Evolutionary conservation across 2,888 invertebrate genomes (phyloP), one percentile per base, ranked within the genome.

Genomic region (Yponomeuta sedellus): DNA sequence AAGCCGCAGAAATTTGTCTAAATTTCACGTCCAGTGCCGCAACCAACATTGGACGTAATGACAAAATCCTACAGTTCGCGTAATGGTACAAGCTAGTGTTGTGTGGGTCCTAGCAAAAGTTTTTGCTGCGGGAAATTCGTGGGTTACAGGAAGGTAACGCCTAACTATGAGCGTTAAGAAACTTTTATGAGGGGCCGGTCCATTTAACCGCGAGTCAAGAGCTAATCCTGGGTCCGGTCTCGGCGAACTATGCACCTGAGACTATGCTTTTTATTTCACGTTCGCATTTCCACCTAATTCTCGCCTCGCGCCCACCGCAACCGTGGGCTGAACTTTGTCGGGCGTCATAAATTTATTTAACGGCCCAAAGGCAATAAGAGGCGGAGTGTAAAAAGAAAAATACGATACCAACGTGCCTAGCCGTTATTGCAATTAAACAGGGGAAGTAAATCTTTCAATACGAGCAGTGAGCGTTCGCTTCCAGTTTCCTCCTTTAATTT

Each of bases 401-500:
- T 91, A 90, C 91, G 91, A 88, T 90, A 90, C 88, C 89, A 88
- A 90, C 91, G 91, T 90, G 91, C 91, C 89, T 88, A 88, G 89
- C 88, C 90, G 91, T 90, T 90, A 91, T 90, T 91, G 90, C 90
- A 91, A 91, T 91, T 91, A 91, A 91, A 91, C 90, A 88, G 87
- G 87, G 90, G 90, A 90, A 91, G 90, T 91, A 91, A 90, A 91
- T 91, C 90, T 91, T 90, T 91, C 90, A 89, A 90, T 91, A 89
- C 89, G 87, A 87, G 86, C 85, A 75, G 81, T 80, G 78, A 82
- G 75, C 87, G 82, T 85, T 88, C 83, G 86, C 84, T 83, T 87
- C 83, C 84, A 84, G 86, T 81, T 90, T 85, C 81, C 86, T 80
- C 84, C 83, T 80, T 87, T 88, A 86, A 91, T 90, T 90, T 91